phyloP scores from a whole-genome alignment of 2,888 invertebrate genomes.

The Griposia aprilina region DNA sequence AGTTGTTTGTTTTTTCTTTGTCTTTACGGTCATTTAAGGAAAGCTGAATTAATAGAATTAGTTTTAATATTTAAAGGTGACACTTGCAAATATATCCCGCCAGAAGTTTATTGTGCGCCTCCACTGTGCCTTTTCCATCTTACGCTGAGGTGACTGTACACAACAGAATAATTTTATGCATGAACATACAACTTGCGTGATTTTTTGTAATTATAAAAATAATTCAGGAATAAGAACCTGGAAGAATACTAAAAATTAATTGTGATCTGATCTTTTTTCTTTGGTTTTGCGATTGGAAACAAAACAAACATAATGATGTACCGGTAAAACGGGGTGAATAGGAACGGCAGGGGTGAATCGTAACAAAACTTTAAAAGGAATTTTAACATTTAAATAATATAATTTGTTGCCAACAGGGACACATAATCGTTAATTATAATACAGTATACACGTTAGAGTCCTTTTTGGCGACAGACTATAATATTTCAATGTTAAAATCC shows the following conservation, averaged over 20 bases:
- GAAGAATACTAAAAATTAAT: not conserved
- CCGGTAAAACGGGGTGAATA: too few species aligned
- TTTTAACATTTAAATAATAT: too few species aligned
- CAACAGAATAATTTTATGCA: slow-evolving; percentile 61
- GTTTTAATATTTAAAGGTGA: slow-evolving; percentile 80
- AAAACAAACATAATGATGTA: not conserved
- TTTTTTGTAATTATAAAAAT: not conserved
- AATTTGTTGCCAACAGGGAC: too few species aligned
- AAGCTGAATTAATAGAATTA: slow-evolving; percentile 60
- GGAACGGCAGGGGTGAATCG: too few species aligned
- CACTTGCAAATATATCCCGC: slow-evolving; percentile 90
- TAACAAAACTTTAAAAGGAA: too few species aligned
- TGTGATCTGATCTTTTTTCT: slow-evolving; percentile 71
- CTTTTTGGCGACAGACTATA: too few species aligned
- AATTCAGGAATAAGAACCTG: not conserved
- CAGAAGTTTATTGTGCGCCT: slow-evolving; percentile 90
- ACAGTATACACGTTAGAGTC: too few species aligned
- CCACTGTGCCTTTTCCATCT: slow-evolving; percentile 90
- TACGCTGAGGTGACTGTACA: slow-evolving; percentile 88
- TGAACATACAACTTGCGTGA: not conserved
- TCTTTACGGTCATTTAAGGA: slow-evolving; percentile 53
- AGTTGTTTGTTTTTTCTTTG: slow-evolving; percentile 83
- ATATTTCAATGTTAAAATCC: too few species aligned
- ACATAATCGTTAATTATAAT: too few species aligned
- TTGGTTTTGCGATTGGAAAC: slow-evolving; percentile 77